Evolutionary conservation across 1,140 invertebrate genomes (phyloP).

Genomic region (Helicoverpa zea): DNA sequence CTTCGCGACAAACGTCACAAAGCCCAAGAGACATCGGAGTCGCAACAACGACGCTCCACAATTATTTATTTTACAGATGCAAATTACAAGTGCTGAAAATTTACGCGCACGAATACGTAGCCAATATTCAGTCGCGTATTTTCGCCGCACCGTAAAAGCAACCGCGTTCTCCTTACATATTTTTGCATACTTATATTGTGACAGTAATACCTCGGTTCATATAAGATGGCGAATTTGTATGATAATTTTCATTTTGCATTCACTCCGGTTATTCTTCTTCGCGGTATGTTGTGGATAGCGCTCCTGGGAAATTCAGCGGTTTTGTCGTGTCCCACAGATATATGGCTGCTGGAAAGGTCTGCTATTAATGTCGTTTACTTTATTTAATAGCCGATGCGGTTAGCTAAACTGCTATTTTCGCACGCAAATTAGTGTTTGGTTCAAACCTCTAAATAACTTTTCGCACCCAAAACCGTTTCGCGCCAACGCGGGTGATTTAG

Average conservation of each 20-base stretch:
- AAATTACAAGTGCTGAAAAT: slow-evolving; percentile 61
- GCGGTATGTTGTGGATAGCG: slow-evolving; percentile 78
- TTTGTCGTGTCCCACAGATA: slow-evolving; percentile 43
- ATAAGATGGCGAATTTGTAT: slow-evolving; percentile 83
- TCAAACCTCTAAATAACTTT: slow-evolving; percentile 45
- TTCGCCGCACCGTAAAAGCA: slow-evolving; percentile 54
- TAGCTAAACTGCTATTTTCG: slow-evolving; percentile 38
- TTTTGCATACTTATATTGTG: slow-evolving; percentile 79
- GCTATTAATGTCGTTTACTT: slow-evolving; percentile 28
- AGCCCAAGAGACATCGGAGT: slow-evolving; percentile 35
- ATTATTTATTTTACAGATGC: slow-evolving; percentile 68
- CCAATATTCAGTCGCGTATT: slow-evolving; percentile 61
- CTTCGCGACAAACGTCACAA: slow-evolving; percentile 20
- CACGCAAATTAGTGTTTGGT: slow-evolving; percentile 44
- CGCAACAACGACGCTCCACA: slow-evolving; percentile 52
- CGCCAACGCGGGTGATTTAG: slow-evolving; percentile 16
- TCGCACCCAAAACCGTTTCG: slow-evolving; percentile 35
- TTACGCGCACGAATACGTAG: slow-evolving; percentile 57
- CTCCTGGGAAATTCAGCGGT: slow-evolving; percentile 80
- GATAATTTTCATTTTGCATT: slow-evolving; percentile 86
- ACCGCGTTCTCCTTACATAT: slow-evolving; percentile 70
- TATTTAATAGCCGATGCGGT: slow-evolving; percentile 35
- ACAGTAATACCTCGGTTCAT: slow-evolving; percentile 77
- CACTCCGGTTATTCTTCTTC: slow-evolving; percentile 81
- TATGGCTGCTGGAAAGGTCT: slow-evolving; percentile 29